Evolutionary conservation across 53 echinoderm and acorn worm species (phyloP).

Genomic region (Echinometra lucunter): DNA sequence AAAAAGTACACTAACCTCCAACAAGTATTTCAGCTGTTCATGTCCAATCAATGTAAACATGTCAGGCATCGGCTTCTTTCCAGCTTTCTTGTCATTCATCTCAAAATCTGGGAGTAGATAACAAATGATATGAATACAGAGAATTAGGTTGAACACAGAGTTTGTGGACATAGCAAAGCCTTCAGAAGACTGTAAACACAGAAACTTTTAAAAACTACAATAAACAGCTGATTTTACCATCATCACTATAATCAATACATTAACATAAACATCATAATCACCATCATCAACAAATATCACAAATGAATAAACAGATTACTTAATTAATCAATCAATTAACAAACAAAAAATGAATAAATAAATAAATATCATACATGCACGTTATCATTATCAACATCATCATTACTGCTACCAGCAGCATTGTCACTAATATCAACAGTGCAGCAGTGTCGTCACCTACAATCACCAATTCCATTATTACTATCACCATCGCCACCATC

Average conservation of each 20-base stretch:
- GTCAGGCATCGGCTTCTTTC: slow-evolving; percentile 74
- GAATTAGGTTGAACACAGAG: background rate
- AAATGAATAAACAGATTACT: too few relatives aligned
- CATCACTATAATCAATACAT: too few relatives aligned
- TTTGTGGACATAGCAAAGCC: background rate
- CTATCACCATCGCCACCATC: background rate
- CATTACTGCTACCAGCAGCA: background rate
- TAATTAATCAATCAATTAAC: too few relatives aligned
- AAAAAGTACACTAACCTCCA: slow-evolving; percentile 79
- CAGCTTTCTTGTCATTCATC: slow-evolving; percentile 15
- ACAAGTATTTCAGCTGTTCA: slow-evolving; percentile 89
- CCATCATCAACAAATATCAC: too few relatives aligned
- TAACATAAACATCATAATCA: too few relatives aligned
- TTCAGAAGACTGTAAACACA: background rate
- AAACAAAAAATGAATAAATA: too few relatives aligned
- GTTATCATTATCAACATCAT: background rate
- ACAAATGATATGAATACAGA: background rate
- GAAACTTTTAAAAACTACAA: background rate
- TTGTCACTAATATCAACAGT: background rate
- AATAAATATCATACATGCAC: too few relatives aligned
- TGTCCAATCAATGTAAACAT: slow-evolving; percentile 88
- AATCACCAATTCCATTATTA: background rate
- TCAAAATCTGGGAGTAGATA: slow-evolving; percentile 36
- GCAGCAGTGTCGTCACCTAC: background rate
- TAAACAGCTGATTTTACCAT: too few relatives aligned